Conservation (phyloP, 2,888 invertebrate genomes). For the Amaurobius ferox region DNA sequence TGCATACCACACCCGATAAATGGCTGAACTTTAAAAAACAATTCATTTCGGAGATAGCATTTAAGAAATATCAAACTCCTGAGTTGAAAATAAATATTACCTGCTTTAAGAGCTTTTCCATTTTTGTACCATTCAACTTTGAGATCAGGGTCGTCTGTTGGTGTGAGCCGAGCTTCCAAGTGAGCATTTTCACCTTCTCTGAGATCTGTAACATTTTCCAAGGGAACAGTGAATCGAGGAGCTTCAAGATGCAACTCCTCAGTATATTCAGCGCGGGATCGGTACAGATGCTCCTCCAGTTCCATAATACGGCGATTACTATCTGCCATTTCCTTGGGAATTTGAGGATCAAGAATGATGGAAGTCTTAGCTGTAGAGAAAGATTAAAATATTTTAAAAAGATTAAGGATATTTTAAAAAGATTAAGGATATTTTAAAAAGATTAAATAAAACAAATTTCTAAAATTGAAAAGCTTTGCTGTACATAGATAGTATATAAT, state of each 20-base stretch:
- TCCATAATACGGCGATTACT: conserved; percentile 94
- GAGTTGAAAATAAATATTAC: too few species aligned
- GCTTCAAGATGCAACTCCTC: conserved; percentile 89
- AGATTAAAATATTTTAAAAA: too few species aligned
- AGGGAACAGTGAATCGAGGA: conserved; percentile 91
- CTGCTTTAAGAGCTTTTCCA: conserved; percentile 79
- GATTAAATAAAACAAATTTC: too few species aligned
- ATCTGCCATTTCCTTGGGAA: conserved; percentile 89
- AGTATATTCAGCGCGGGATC: conserved; percentile 84
- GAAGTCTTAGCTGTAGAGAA: conserved; percentile 69
- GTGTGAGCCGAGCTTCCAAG: conserved; percentile 93
- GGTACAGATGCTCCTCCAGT: conserved; percentile 91
- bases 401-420: neutral
- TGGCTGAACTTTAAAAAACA: too few species aligned
- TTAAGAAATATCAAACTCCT: too few species aligned
- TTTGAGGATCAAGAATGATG: conserved; percentile 73
- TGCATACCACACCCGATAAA: too few species aligned
- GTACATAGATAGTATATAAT: too few species aligned
- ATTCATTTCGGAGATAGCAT: too few species aligned
- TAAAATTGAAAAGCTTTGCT: too few species aligned
- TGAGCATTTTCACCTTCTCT: conserved; percentile 94
- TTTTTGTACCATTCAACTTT: conserved; percentile 97
- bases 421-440: too few species aligned
- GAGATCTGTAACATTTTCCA: conserved; percentile 90
- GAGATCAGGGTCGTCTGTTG: conserved; percentile 92